These are phyloP conservation scores for Hemiscyllium ocellatum DNA, from an alignment of 2,113 vertebrate species.

Conservation along the genomic window DNA sequence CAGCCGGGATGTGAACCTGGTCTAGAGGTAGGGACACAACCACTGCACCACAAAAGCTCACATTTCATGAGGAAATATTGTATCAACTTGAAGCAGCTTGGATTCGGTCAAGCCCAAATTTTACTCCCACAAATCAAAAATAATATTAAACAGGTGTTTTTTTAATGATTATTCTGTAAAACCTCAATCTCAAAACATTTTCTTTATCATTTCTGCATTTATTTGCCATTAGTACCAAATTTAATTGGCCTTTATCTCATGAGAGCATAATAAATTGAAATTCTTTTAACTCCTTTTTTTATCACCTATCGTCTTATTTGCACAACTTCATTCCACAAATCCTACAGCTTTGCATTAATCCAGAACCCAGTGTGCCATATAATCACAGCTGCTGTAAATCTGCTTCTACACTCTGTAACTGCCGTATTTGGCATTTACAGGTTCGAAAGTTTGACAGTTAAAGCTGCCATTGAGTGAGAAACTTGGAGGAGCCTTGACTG, in stretches of 20 bases:
- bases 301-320: not conserved
- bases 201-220: not conserved
- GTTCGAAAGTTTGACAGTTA: not conserved
- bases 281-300: not conserved
- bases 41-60: too few species aligned
- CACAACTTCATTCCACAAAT: not conserved
- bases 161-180: not conserved
- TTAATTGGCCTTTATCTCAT: not conserved
- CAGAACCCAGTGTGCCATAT: not conserved
- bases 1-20: too few species aligned
- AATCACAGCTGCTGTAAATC: not conserved
- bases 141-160: constrained; percentile 15
- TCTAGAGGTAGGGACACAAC: too few species aligned
- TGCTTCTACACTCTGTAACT: not conserved
- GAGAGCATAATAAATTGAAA: not conserved
- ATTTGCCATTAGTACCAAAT: not conserved
- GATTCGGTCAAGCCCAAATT: not conserved
- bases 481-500: not conserved
- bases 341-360: not conserved
- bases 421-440: not conserved
- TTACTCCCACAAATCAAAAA: not conserved
- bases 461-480: not conserved
- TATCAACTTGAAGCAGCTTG: not conserved
- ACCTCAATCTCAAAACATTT: not conserved
- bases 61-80: not conserved